A percentile compares a stretch with the other conserved stretches of the same genome.
phyloP scores from a whole-genome alignment of 2,888 invertebrate species.

The Stenodema calcarata region DNA sequence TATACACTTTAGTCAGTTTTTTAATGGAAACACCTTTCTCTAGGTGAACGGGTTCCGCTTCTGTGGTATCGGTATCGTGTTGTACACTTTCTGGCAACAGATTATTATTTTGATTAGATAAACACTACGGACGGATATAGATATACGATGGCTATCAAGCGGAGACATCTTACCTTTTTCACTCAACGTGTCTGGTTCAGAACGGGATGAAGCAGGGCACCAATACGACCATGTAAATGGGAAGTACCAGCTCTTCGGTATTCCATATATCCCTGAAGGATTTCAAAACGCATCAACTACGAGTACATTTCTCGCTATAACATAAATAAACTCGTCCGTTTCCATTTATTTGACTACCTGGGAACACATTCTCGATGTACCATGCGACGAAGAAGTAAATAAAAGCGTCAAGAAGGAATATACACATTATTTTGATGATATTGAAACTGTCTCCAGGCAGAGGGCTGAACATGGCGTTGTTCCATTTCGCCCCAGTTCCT shows the following conservation, averaged over 20 bases:
- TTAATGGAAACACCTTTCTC: constrained; percentile 76
- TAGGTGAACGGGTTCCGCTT: constrained; percentile 63
- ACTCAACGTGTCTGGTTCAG: not conserved
- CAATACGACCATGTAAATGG: constrained; percentile 64
- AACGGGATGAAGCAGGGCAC: constrained; percentile 55
- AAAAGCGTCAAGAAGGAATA: constrained; percentile 73
- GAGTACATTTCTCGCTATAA: not conserved
- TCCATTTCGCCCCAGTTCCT: constrained; percentile 73
- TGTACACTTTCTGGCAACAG: not conserved
- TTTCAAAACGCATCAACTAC: not conserved
- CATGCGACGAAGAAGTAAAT: constrained; percentile 65
- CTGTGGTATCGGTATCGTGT: constrained; percentile 56
- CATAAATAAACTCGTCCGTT: not conserved
- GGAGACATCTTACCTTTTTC: constrained; percentile 24
- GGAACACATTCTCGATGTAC: constrained; percentile 69
- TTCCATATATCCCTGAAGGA: constrained; percentile 65
- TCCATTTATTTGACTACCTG: constrained; percentile 62
- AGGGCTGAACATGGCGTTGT: constrained; percentile 67
- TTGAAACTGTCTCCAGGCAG: constrained; percentile 68
- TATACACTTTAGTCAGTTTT: constrained; percentile 74
- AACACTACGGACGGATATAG: not conserved
- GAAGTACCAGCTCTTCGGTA: constrained; percentile 68
- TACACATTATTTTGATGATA: constrained; percentile 69
- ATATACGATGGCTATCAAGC: too few species aligned
- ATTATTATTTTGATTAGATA: too few species aligned